Evolutionary conservation across 2,113 vertebrate genomes (phyloP), one percentile per base, ranked within the genome.

Genomic region (Mastomys natalensis): DNA sequence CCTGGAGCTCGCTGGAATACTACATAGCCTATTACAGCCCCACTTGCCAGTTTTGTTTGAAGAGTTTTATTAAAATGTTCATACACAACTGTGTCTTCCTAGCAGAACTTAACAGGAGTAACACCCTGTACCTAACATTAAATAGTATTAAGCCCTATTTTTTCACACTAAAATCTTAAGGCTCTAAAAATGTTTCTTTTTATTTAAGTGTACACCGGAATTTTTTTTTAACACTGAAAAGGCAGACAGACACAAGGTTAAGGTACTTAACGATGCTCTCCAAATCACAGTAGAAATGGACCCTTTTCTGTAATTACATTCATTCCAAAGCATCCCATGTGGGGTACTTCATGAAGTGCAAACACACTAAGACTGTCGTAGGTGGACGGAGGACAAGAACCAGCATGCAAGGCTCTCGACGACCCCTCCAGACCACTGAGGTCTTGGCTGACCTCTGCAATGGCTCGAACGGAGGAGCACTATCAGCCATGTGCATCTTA

Each of bases 41-140:
- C 48, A 51, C 10, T 34, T 94, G 76, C 34, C 80, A 82, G 45
- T 64, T 53, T 24, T 87, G 68, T 85, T 97, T 91, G 48, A 88
- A 86, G 77, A 97, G 97, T 96, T 96, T 91, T 85, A 97, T 84
- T 88, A 97, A 94, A 95, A 97, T 87, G 73, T 96, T 95, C 40
- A 89, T 26, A 86, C 90, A 97, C 93, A 97, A 88, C 74, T 85
- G 66, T 77, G 51, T 94, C 93, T 97, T 81, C 68, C 45, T 84
- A 93, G 70, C 11, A 90, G 34, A 72, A 17, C 29, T 82, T 62
- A 70, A 81, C 1, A 97, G 94, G 37, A 93, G 48, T 94, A 88
- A 90, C 31, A 89, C 21, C 84, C 70, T 96, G 16, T 24, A 89
- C 4, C 55, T 92, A 81, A 58, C 62, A 97, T 26, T 93, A 89